Conservation (phyloP, 2,888 invertebrate genomes). For the Amorpha juglandis region DNA sequence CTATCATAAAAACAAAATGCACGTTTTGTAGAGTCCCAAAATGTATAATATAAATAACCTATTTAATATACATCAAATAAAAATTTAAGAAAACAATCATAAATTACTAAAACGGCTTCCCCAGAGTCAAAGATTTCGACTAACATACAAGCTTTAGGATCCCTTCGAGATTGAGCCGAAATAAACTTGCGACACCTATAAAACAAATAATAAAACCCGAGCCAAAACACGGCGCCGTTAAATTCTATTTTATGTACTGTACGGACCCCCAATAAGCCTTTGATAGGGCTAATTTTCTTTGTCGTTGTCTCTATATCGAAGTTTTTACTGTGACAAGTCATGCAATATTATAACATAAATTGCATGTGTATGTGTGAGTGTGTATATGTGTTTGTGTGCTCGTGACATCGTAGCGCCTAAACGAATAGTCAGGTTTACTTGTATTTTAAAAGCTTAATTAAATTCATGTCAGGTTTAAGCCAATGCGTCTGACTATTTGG, state of each 20-base stretch:
- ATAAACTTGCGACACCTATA: slow-evolving; percentile 39
- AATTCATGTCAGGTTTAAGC: too few relatives aligned
- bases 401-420: too few relatives aligned
- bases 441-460: too few relatives aligned
- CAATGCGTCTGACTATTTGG: too few relatives aligned
- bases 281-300: slow-evolving; percentile 43
- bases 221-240: slow-evolving; percentile 53
- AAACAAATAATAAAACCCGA: slow-evolving; percentile 60
- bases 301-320: background rate
- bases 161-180: slow-evolving; percentile 22
- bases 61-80: background rate
- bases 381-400: too few relatives aligned
- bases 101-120: slow-evolving; percentile 13
- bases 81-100: background rate
- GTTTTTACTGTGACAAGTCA: slow-evolving; percentile 4
- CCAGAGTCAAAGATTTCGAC: slow-evolving; percentile 16
- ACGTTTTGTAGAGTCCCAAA: too few relatives aligned
- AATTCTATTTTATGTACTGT: slow-evolving; percentile 59
- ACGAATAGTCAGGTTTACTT: too few relatives aligned
- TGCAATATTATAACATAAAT: background rate
- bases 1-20: too few relatives aligned
- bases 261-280: slow-evolving; percentile 47
- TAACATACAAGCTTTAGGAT: slow-evolving; percentile 19
- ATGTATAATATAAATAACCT: too few relatives aligned
- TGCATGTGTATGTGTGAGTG: background rate